Evolutionary conservation across 2,113 vertebrate species (phyloP).

Genomic region (Pelecanoides urinatrix): DNA sequence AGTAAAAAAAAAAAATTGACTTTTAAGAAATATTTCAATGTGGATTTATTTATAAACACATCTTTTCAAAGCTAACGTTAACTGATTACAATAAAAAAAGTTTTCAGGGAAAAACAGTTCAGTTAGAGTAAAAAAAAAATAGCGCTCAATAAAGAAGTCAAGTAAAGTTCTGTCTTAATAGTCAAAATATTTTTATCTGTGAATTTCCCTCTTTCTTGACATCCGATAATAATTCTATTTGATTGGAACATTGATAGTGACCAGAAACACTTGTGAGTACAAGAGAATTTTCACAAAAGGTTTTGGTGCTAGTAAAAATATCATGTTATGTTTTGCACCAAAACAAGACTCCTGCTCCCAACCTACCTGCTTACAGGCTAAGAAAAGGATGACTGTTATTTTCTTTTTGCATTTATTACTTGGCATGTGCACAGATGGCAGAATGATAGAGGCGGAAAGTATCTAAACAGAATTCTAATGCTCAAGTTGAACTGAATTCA

Average conservation of each 20-base stretch:
- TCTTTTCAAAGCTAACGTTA: constrained; percentile 12
- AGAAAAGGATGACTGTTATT: neutral
- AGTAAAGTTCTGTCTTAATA: neutral
- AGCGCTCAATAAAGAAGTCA: neutral
- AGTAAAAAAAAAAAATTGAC: constrained; percentile 27
- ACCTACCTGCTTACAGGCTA: neutral
- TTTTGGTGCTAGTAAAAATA: neutral
- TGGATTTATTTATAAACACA: constrained; percentile 17
- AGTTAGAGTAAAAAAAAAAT: neutral
- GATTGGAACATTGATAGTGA: neutral
- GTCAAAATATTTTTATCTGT: neutral
- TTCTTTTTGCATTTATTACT: neutral
- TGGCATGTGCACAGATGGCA: neutral
- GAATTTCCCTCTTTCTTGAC: neutral
- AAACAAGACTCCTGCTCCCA: neutral
- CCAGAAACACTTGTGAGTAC: neutral
- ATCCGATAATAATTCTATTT: neutral
- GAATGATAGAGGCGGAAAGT: neutral
- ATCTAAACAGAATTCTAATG: neutral
- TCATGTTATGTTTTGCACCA: neutral
- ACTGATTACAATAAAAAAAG: neutral
- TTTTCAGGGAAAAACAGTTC: neutral
- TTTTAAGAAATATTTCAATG: neutral
- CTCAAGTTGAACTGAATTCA: neutral
- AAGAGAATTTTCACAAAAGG: neutral